Conservation (phyloP, 2,888 invertebrate species). For the Neoaliturus tenellus region DNA sequence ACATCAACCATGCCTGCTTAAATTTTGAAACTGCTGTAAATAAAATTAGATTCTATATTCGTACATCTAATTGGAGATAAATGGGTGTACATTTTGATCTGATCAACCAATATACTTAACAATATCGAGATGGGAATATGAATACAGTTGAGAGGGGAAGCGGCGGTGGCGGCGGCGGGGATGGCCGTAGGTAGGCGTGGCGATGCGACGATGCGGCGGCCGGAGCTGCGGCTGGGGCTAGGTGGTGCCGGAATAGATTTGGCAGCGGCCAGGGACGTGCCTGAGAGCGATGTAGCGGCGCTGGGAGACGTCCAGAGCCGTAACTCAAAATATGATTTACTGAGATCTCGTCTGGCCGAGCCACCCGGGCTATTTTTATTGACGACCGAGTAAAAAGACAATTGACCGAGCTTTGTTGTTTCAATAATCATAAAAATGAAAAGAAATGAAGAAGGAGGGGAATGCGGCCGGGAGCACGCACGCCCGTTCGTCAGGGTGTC, state of each 20-base stretch:
- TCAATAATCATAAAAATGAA: constrained; percentile 60
- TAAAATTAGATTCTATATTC: too few relatives aligned
- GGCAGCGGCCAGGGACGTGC: background rate
- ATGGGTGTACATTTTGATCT: too few relatives aligned
- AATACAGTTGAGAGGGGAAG: background rate
- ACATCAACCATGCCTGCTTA: too few relatives aligned
- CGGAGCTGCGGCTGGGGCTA: background rate
- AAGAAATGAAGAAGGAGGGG: constrained; percentile 57
- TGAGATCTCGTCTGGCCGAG: constrained; percentile 38
- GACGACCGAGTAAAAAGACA: constrained; percentile 56
- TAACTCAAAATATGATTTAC: constrained; percentile 51
- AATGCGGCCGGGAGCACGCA: constrained; percentile 41
- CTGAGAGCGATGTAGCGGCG: background rate
- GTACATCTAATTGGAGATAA: too few relatives aligned
- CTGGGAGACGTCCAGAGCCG: constrained; percentile 6
- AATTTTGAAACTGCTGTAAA: too few relatives aligned
- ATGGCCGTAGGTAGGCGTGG: background rate
- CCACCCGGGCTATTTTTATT: constrained; percentile 55
- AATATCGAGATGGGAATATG: too few relatives aligned
- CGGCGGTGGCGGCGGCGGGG: background rate
- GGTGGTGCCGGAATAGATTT: constrained; percentile 42
- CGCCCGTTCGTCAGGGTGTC: constrained; percentile 50
- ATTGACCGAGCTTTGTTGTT: constrained; percentile 57
- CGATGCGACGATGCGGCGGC: background rate
- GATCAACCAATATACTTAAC: too few relatives aligned